A percentile compares a stretch with the other conserved stretches of the same genome.
Conservation (phyloP, 2,113 vertebrate genomes). For the Oenanthe melanoleuca region DNA sequence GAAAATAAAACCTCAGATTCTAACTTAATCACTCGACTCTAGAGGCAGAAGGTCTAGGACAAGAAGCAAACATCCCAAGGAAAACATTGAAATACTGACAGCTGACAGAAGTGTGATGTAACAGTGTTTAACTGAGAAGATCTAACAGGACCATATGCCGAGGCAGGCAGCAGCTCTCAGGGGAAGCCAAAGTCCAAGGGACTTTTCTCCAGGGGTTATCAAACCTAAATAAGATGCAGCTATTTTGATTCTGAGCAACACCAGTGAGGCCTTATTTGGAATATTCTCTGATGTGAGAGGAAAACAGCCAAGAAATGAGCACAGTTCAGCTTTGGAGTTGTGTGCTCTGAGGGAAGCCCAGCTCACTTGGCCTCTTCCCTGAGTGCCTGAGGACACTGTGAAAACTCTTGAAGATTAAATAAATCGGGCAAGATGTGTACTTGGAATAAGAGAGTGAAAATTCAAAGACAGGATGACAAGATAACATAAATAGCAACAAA, state of each 20-base stretch:
- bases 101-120: conserved; percentile 14
- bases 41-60: conserved; percentile 12
- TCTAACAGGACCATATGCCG: background rate
- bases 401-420: background rate
- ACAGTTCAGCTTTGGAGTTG: background rate
- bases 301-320: background rate
- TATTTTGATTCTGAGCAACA: conserved; percentile 22
- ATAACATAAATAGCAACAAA: background rate
- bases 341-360: background rate
- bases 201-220: conserved; percentile 20
- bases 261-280: conserved; percentile 14
- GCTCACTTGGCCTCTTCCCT: background rate
- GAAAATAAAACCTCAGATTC: background rate
- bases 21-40: conserved; percentile 4
- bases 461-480: background rate
- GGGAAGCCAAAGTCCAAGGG: conserved; percentile 17
- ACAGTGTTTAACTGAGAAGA: background rate
- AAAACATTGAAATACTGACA: background rate
- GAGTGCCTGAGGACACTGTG: background rate
- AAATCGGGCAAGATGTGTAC: background rate
- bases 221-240: background rate
- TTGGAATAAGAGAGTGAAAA: background rate
- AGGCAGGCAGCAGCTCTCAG: background rate
- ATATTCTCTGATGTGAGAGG: conserved; percentile 2
- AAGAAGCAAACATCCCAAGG: conserved; percentile 11